Base-by-base conservation (phyloP, 2,797 vertebrate species). In the Calcarius lapponicus region DNA sequence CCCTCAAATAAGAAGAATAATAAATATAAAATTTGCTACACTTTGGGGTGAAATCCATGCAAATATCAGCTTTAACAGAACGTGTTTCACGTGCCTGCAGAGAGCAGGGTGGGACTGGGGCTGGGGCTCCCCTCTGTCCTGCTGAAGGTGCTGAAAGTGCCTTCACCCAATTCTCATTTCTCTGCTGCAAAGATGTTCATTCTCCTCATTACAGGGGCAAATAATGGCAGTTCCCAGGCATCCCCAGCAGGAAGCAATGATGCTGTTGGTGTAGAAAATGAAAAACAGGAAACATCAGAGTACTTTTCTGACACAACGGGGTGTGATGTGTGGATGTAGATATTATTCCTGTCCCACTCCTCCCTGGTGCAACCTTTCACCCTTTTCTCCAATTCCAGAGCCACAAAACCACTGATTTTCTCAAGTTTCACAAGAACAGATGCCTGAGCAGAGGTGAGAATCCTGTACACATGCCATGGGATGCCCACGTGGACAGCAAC, bases 381-480 rank as follows among this genome's bases (percentile, higher is more conserved):
- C 24, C 26, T 9, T 17, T 64, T 28, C 19, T 3, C 45, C 38
- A 60, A 7, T 36, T 67, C 57, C 53, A 66, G 20, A 83, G 53
- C 14, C 50, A 64, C 11, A 22, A 57, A 80, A 7, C 19, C 4
- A 31, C 10, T 3, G 20, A 28, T 54, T 86, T 85, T 38, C 21
- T 17, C 19, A 53, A 12, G 2, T 61, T 83, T 43, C 29, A 11
- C 26, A 4, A 34, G 29, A 88, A 50, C 7, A 57, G 65, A 17
- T 9, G 47, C 26, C 19, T n/a, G 5, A 66, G 26, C 22, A 61
- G 73, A 72, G n/a, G 32, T 10, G 34, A 71, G 45, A 92, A 73
- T 34, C 14, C 66, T 65, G 21, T 32, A 1, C 4, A 7, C 13
- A 9, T 29, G 22, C 40, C 2, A 0, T 13, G 34, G 50, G 34